Evolutionary conservation across 2,113 vertebrate genomes (phyloP).

Genomic region (Psittacula cyanocephala): DNA sequence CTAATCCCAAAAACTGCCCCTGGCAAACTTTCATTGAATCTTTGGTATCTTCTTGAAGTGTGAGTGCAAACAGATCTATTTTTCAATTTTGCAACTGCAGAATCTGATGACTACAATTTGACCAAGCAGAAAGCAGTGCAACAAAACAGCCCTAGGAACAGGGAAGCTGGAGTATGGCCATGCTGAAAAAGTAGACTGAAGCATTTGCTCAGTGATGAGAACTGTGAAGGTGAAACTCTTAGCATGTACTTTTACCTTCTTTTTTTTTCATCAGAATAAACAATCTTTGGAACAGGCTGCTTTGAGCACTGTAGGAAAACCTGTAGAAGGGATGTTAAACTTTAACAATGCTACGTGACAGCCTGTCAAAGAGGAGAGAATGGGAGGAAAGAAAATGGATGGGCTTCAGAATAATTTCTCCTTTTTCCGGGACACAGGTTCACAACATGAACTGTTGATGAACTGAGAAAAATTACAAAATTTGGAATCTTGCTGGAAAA

Average conservation of each 20-base stretch:
- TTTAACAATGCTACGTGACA: neutral
- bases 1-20: neutral
- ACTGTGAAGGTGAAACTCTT: neutral
- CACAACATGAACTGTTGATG: neutral
- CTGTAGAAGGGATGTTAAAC: neutral
- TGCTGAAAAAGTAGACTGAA: neutral
- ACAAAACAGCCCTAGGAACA: fast-evolving
- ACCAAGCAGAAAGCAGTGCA: neutral
- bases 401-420: neutral
- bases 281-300: neutral
- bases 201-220: fast-evolving
- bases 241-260: neutral
- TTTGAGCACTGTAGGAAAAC: fast-evolving
- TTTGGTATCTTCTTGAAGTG: neutral
- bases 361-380: neutral
- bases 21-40: neutral
- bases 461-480: neutral
- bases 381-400: neutral
- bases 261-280: neutral
- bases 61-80: neutral
- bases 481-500: neutral
- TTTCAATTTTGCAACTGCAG: neutral
- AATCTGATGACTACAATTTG: neutral
- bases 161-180: fast-evolving
- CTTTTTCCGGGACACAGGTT: neutral